These are phyloP conservation scores for Cinclus mexicanus DNA, from an alignment of 2,113 vertebrate species.

Conservation along the genomic window DNA sequence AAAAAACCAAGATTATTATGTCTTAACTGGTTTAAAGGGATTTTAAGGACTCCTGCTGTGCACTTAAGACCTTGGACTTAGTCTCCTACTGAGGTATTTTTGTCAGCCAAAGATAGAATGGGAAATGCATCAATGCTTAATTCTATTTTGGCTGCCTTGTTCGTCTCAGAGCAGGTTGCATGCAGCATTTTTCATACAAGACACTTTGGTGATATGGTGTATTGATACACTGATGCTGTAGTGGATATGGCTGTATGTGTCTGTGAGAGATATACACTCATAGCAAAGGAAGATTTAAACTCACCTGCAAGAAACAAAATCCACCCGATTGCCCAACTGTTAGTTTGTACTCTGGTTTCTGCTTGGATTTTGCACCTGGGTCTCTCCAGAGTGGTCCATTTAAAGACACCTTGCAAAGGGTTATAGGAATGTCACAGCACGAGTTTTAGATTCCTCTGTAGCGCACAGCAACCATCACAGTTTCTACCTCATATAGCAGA, in stretches of 20 bases:
- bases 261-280: background rate
- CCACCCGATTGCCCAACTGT: background rate
- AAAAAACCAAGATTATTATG: background rate
- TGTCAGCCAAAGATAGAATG: background rate
- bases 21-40: background rate
- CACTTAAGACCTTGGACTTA: background rate
- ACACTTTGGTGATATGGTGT: fast-evolving
- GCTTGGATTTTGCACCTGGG: background rate
- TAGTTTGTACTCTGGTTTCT: background rate
- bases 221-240: background rate
- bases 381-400: background rate
- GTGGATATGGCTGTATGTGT: background rate
- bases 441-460: background rate
- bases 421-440: background rate
- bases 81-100: background rate
- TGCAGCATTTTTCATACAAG: background rate
- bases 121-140: background rate
- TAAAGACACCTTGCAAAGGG: background rate
- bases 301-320: background rate
- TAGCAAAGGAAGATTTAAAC: background rate
- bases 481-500: background rate
- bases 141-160: background rate
- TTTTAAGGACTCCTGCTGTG: background rate
- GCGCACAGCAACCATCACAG: background rate
- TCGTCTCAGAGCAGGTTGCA: background rate